Evolutionary conservation across 2,113 vertebrate species (phyloP).

Genomic region (Oncorhynchus kisutch): DNA sequence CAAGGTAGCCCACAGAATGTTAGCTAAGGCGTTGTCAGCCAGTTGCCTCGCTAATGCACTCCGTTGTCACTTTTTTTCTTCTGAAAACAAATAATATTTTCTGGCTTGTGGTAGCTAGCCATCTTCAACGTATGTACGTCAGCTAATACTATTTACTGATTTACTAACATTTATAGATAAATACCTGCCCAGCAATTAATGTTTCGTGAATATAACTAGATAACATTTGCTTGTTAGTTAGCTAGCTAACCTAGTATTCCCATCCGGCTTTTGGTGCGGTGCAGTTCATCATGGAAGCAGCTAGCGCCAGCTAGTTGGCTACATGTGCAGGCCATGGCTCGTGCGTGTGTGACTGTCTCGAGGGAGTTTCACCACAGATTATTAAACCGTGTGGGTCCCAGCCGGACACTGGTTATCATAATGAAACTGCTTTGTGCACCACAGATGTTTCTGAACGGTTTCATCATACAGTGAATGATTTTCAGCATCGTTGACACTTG

Average conservation of each 20-base stretch:
- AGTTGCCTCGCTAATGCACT: constrained; percentile 51
- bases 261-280: not conserved
- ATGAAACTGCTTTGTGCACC: no score
- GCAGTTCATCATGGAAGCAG: not conserved
- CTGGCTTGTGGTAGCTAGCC: not conserved
- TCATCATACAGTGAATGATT: no score
- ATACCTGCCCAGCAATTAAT: not conserved
- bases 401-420: no score
- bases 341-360: not conserved
- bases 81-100: not conserved
- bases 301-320: not conserved
- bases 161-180: not conserved
- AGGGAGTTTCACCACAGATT: not conserved
- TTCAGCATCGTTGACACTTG: no score
- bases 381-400: not conserved
- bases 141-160: not conserved
- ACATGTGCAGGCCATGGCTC: not conserved
- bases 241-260: not conserved
- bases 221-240: not conserved
- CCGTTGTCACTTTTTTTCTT: not conserved
- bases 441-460: no score
- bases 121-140: not conserved
- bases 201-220: not conserved
- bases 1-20: constrained; percentile 20
- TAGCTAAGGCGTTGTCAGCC: constrained; percentile 70